Evolutionary conservation across 2,113 vertebrate genomes (phyloP).

Genomic region (Sylvietta virens): DNA sequence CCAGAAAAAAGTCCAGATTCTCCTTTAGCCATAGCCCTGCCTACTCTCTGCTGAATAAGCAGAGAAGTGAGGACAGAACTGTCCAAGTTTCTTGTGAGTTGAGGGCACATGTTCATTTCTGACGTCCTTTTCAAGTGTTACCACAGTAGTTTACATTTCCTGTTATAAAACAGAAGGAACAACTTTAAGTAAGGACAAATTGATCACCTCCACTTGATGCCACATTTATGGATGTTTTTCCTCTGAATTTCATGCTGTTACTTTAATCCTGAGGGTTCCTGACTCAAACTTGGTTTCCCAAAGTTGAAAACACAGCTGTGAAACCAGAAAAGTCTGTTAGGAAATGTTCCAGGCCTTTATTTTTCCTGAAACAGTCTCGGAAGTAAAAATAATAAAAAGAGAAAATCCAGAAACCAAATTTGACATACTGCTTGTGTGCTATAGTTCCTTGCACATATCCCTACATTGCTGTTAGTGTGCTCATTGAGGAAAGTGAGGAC

Average conservation of each 20-base stretch:
- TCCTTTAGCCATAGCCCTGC: background rate
- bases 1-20: background rate
- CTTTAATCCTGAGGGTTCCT: background rate
- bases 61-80: background rate
- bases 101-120: accelerated
- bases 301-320: background rate
- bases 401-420: background rate
- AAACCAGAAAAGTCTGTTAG: background rate
- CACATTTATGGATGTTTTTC: background rate
- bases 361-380: background rate
- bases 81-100: background rate
- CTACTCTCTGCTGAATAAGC: background rate
- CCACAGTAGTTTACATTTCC: background rate
- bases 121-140: background rate
- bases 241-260: background rate
- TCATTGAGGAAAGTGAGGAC: background rate
- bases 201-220: background rate
- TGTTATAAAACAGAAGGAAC: background rate
- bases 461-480: background rate
- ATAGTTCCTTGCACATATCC: background rate
- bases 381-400: background rate
- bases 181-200: background rate
- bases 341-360: background rate
- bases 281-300: background rate
- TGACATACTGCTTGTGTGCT: background rate